Conservation (phyloP, 2,888 invertebrate genomes). For the Drosophila neutralis region DNA sequence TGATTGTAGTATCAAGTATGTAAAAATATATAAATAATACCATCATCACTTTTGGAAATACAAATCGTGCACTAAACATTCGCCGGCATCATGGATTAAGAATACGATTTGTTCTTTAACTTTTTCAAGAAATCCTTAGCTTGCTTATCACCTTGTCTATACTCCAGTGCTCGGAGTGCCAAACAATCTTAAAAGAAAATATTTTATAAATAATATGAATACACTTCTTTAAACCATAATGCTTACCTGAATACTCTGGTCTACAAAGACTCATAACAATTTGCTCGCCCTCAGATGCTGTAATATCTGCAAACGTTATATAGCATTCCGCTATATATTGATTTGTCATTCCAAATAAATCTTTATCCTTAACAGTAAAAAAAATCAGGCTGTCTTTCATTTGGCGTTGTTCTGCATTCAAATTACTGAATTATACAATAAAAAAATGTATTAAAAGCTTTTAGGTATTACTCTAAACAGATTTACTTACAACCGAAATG, state of each 20-base stretch:
- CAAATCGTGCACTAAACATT: slow-evolving; percentile 14
- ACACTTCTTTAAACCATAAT: not conserved
- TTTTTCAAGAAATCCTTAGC: slow-evolving; percentile 95
- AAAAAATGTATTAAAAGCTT: not conserved
- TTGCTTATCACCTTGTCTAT: slow-evolving; percentile 93
- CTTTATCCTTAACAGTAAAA: slow-evolving; percentile 98
- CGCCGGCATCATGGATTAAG: slow-evolving; percentile 26
- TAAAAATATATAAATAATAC: slow-evolving; percentile 40
- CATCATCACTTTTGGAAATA: slow-evolving; percentile 30
- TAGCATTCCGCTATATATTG: slow-evolving; percentile 98
- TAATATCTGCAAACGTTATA: slow-evolving; percentile 91
- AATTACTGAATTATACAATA: slow-evolving; percentile 84
- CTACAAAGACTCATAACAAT: slow-evolving; percentile 89
- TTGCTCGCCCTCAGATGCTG: slow-evolving; percentile 89
- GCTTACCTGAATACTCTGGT: slow-evolving; percentile 88
- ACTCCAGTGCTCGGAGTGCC: slow-evolving; percentile 89
- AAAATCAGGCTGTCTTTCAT: slow-evolving; percentile 90
- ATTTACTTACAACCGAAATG: slow-evolving; percentile 92
- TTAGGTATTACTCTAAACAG: not conserved
- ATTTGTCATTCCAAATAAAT: slow-evolving; percentile 95
- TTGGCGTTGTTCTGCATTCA: slow-evolving; percentile 90
- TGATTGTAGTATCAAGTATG: slow-evolving; percentile 16
- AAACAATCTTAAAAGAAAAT: slow-evolving; percentile 67
- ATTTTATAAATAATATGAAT: not conserved
- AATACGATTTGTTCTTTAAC: slow-evolving; percentile 87